Conservation (phyloP, 2,113 vertebrate genomes). For the Cercocebus atys region DNA sequence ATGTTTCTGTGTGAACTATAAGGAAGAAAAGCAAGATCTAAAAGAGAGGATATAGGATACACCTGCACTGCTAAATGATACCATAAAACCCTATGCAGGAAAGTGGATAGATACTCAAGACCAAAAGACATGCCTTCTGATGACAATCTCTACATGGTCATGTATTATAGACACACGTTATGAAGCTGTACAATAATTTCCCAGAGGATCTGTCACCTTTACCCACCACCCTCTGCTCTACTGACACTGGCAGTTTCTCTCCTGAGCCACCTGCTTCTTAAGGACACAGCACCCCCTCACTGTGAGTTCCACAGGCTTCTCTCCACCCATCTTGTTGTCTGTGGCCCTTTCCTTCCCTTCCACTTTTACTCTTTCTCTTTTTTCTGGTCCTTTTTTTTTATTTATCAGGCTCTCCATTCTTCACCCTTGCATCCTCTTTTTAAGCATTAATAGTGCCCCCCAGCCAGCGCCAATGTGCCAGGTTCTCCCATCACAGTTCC, state of each 20-base stretch:
- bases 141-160: no score
- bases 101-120: neutral
- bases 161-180: accelerated
- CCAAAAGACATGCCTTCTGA: no score
- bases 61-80: neutral
- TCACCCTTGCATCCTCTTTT: neutral
- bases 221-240: neutral
- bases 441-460: neutral
- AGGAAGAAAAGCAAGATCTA: neutral
- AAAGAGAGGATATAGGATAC: neutral
- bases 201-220: neutral
- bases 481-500: neutral
- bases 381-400: neutral
- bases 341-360: neutral
- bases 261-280: neutral
- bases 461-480: no score
- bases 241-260: neutral
- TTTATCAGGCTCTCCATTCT: neutral
- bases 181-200: neutral
- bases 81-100: accelerated
- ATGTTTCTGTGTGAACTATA: neutral
- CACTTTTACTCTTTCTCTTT: neutral
- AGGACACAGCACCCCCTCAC: neutral
- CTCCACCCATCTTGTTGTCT: neutral
- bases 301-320: neutral